Evolutionary conservation across 2,113 vertebrate species (phyloP).

Genomic region (Triplophysa siluroides): DNA sequence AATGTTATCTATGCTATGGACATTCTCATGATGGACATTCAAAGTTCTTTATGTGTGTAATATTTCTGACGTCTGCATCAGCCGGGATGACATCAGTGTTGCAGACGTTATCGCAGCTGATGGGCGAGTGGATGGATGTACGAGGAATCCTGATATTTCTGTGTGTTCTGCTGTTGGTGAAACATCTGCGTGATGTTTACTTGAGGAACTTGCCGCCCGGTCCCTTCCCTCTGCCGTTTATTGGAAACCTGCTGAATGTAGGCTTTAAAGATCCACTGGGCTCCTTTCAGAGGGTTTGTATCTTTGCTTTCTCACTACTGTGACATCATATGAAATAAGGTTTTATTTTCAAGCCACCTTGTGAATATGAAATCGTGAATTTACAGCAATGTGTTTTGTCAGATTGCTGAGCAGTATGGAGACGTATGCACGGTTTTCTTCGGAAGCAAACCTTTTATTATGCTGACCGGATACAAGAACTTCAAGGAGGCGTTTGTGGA

Average conservation of each 20-base stretch:
- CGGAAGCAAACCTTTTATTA: constrained; percentile 15
- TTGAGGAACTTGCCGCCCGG: constrained; percentile 46
- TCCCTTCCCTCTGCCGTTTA: constrained; percentile 44
- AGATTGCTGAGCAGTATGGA: constrained; percentile 30
- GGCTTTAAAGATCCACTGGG: constrained; percentile 29
- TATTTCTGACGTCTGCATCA: background rate
- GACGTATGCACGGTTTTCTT: constrained; percentile 36
- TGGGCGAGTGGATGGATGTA: constrained; percentile 23
- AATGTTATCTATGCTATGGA: no score
- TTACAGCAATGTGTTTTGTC: background rate
- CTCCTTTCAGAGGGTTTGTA: constrained; percentile 36
- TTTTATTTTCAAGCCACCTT: no score
- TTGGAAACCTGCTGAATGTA: constrained; percentile 45
- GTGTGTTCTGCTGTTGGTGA: constrained; percentile 39
- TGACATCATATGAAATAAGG: no score
- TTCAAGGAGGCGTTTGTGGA: constrained; percentile 54
- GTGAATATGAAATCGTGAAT: background rate
- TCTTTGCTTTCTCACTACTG: background rate
- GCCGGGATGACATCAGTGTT: background rate
- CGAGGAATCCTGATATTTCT: constrained; percentile 47
- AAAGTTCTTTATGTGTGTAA: no score
- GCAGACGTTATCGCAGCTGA: constrained; percentile 5
- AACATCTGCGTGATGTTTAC: constrained; percentile 21
- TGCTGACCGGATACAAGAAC: constrained; percentile 37
- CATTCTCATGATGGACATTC: no score